Percentiles rank a stretch among this genome's conserved stretches.
These are phyloP conservation scores for Brachirus orientalis DNA, from an alignment of 2,113 vertebrate species.

Conservation along the genomic window DNA sequence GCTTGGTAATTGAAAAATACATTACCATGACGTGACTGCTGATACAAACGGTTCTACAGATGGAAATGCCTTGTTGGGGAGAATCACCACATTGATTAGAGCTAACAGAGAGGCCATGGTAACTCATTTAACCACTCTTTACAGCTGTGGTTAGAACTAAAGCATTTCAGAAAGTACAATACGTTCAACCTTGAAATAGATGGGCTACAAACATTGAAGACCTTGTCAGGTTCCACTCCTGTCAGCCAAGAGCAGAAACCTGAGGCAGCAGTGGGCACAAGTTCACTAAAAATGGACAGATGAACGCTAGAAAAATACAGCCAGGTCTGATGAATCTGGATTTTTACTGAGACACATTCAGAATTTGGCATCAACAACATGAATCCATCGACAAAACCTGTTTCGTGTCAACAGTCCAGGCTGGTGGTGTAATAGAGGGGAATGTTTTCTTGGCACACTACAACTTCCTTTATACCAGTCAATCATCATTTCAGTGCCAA, in stretches of 20 bases:
- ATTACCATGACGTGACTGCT: too few relatives aligned
- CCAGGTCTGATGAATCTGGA: constrained; percentile 4
- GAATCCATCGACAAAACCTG: not conserved
- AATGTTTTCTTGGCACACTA: not conserved
- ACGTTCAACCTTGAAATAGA: not conserved
- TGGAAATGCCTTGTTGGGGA: not conserved
- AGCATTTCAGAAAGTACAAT: not conserved
- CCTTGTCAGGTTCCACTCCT: constrained; percentile 4
- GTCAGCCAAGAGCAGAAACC: constrained; percentile 4
- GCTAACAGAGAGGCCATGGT: not conserved
- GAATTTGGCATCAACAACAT: not conserved
- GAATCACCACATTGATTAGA: not conserved
- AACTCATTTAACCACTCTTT: not conserved
- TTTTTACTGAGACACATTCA: not conserved
- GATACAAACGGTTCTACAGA: not conserved
- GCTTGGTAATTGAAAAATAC: not conserved
- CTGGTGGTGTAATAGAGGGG: not conserved
- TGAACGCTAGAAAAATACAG: not conserved
- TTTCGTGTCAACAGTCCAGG: not conserved
- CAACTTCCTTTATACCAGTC: not conserved
- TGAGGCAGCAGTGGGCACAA: not conserved
- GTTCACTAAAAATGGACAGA: not conserved
- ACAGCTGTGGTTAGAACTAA: not conserved
- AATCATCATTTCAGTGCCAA: not conserved
- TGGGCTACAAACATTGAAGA: not conserved